These are phyloP conservation scores for Pseudomyrmex gracilis DNA, from an alignment of 1,140 invertebrate species.

Conservation along the genomic window DNA sequence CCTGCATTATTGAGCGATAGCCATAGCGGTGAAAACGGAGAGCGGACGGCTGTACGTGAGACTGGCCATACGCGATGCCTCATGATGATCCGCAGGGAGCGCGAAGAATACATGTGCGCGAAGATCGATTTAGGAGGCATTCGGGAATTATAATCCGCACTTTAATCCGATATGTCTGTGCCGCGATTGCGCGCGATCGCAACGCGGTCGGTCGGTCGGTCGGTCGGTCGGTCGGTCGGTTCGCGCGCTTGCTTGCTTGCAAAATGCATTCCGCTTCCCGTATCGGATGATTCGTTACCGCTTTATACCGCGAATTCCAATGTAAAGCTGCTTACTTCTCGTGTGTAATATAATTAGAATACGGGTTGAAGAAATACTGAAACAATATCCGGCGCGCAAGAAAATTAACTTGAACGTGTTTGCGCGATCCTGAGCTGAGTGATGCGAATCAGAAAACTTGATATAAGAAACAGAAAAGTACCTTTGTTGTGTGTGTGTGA, in stretches of 20 bases:
- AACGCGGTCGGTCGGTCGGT: constrained; percentile 27
- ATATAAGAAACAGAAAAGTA: too few relatives aligned
- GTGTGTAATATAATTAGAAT: constrained; percentile 55
- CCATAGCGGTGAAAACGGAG: constrained; percentile 22
- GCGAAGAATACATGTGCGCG: constrained; percentile 61
- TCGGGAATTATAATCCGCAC: constrained; percentile 74
- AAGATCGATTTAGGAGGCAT: constrained; percentile 72
- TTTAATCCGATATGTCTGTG: constrained; percentile 64
- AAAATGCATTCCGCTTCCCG: constrained; percentile 32
- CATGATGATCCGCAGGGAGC: constrained; percentile 36
- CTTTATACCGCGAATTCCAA: constrained; percentile 51
- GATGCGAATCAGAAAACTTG: not conserved
- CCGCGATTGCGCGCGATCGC: constrained; percentile 60
- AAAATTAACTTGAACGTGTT: constrained; percentile 15
- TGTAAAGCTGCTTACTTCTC: not conserved
- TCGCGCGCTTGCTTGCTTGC: not conserved
- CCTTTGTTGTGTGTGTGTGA: too few relatives aligned
- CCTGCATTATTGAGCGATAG: constrained; percentile 45
- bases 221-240: constrained; percentile 33
- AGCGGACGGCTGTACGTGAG: constrained; percentile 32
- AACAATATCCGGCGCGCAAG: constrained; percentile 16
- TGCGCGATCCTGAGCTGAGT: not conserved
- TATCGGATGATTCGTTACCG: constrained; percentile 34
- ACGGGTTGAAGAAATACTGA: constrained; percentile 36
- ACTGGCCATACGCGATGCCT: constrained; percentile 53